These are phyloP conservation scores for Heliconius cydno DNA, from an alignment of 2,888 invertebrate genomes.

Conservation along the genomic window DNA sequence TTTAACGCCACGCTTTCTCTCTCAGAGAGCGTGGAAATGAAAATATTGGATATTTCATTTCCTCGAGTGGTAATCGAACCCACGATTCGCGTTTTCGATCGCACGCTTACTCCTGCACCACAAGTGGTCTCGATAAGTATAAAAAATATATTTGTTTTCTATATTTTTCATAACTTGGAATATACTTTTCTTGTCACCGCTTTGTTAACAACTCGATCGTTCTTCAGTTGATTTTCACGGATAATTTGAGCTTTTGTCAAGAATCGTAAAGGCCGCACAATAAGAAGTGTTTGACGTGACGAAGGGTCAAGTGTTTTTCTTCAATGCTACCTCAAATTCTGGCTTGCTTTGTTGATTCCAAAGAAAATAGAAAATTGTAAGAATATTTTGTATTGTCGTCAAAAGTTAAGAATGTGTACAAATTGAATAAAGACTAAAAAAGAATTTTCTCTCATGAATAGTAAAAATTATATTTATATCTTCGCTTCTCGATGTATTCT, in stretches of 20 bases:
- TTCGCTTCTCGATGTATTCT: too few relatives aligned
- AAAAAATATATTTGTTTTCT: too few relatives aligned
- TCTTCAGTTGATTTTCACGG: constrained; percentile 34
- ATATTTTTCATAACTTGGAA: neutral
- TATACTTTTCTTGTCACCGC: neutral
- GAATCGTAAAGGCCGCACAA: constrained; percentile 29
- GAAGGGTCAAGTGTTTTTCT: constrained; percentile 32
- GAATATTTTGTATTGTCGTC: neutral
- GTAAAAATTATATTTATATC: too few relatives aligned
- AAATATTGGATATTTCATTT: too few relatives aligned
- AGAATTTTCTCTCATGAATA: too few relatives aligned
- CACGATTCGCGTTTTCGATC: too few relatives aligned
- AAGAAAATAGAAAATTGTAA: constrained; percentile 7
- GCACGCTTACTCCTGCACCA: fast-evolving
- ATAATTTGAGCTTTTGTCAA: constrained; percentile 35
- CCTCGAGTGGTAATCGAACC: too few relatives aligned
- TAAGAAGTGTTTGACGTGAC: constrained; percentile 32
- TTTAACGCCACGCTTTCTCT: too few relatives aligned
- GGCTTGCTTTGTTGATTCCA: neutral
- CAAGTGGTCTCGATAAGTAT: too few relatives aligned
- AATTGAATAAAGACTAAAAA: too few relatives aligned
- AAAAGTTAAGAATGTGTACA: too few relatives aligned
- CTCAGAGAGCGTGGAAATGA: too few relatives aligned
- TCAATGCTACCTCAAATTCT: neutral
- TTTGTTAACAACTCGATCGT: constrained; percentile 19